Evolutionary conservation across 2,888 invertebrate genomes (phyloP), one percentile per base, ranked within the genome.

Genomic region (Tiliacea citrago): DNA sequence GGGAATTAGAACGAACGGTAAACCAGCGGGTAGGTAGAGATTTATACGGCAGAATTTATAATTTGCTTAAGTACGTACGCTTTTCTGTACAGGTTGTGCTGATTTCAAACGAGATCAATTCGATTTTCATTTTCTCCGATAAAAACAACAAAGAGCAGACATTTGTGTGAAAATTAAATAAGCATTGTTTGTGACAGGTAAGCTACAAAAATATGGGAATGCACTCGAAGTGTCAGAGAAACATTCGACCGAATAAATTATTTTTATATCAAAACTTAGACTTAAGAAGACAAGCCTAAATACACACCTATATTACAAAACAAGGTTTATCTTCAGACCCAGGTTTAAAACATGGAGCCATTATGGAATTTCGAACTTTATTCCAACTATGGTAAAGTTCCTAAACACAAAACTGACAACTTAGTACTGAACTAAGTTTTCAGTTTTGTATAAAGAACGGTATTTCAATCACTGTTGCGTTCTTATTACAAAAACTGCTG

Each of bases 11-110:
- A 79, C 79, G 86, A 84, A 77, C 85, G 88, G 90, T 86, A 89
- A 88, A 89, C 90, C 90, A 84, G 86, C 85, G 88, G 89, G 88
- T 90, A 89, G 89, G 90, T 87, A 86, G 86, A 90, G 91, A 92
- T 92, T 92, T 92, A 92, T 90, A 82, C 79, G 84, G 86, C 84
- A 53, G 65, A 84, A 86, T 86, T 90, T 85, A 85, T 84, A 86
- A 81, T 85, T 84, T 82, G 77, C 81, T 86, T 86, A 83, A 84
- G 81, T 86, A 78, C 68, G 77, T 74, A 69, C 68, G 76, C 63
- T 73, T 81, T 81, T 68, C 51, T 51, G 10, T 57, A 63, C 61
- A 73, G 55, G 53, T 49, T 76, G 60, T 60, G 51, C 39, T 47
- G 63, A 76, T 76, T 76, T 76, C 13, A 57, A 68, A 61, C n/a